Percentiles rank a stretch among this genome's conserved stretches.
Evolutionary conservation across 2,113 vertebrate genomes (phyloP).

Genomic region (Parus major): DNA sequence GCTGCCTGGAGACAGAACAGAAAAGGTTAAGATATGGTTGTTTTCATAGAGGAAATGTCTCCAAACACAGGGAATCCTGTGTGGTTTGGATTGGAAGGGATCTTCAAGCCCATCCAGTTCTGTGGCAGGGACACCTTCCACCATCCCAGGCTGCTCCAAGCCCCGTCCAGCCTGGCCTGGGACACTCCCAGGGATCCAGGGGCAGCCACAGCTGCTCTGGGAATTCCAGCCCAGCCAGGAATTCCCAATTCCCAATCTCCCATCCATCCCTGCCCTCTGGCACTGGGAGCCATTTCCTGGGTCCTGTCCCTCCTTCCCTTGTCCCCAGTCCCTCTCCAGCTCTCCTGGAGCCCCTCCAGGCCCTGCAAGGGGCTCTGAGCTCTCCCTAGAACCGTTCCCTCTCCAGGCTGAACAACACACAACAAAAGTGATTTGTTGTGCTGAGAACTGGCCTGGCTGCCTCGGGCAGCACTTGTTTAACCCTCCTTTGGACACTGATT

Average conservation of each 20-base stretch:
- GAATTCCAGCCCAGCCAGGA: rapidly evolving
- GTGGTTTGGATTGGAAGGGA: neutral
- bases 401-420: neutral
- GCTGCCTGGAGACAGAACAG: neutral
- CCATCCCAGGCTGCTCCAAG: rapidly evolving
- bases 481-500: rapidly evolving
- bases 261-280: neutral
- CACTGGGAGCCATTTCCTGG: neutral
- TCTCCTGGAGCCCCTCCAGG: neutral
- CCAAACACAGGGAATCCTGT: rapidly evolving
- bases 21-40: neutral
- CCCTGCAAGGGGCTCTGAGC: rapidly evolving
- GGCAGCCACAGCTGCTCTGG: neutral
- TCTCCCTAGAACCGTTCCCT: rapidly evolving
- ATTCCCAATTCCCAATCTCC: neutral
- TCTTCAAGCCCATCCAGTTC: rapidly evolving
- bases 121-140: neutral
- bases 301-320: rapidly evolving
- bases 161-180: rapidly evolving
- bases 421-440: rapidly evolving
- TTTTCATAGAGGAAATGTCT: neutral
- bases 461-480: neutral
- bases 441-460: neutral
- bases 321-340: neutral
- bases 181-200: neutral